Evolutionary conservation across 2,113 vertebrate genomes (phyloP).

Genomic region (Tyto alba): DNA sequence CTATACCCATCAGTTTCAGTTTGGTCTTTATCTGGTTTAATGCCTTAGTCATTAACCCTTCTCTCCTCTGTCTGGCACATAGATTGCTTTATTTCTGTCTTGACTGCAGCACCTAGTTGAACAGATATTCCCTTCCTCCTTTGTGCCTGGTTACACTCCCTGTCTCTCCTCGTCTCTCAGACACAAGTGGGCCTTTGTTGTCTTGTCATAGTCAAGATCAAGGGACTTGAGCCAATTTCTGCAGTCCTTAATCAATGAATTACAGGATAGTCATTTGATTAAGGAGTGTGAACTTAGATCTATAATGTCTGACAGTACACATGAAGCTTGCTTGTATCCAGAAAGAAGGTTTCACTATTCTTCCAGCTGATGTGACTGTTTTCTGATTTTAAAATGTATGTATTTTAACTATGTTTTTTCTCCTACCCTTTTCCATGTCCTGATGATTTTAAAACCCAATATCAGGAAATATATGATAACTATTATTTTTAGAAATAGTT

Average conservation of each 20-base stretch:
- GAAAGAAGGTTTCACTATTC: neutral
- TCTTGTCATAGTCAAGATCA: neutral
- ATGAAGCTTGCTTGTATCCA: neutral
- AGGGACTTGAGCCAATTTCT: neutral
- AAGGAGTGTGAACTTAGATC: slow-evolving; percentile 5
- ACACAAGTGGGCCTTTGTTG: slow-evolving; percentile 11
- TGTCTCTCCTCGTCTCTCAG: neutral
- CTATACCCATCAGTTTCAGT: neutral
- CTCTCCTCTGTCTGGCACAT: neutral
- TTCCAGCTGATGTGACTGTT: neutral
- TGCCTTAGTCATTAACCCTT: neutral
- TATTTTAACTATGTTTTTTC: neutral
- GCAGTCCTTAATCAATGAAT: neutral
- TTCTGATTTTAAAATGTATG: neutral
- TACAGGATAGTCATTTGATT: neutral
- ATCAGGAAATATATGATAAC: neutral
- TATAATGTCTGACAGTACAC: neutral
- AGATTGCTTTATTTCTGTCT: neutral
- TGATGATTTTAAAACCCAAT: neutral
- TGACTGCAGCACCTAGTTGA: neutral
- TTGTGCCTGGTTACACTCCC: neutral
- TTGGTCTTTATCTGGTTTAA: neutral
- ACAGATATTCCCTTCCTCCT: neutral
- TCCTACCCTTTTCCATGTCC: neutral
- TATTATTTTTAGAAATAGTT: neutral